phyloP scores from a whole-genome alignment of 2,113 vertebrate genomes.

The Microcebus murinus region DNA sequence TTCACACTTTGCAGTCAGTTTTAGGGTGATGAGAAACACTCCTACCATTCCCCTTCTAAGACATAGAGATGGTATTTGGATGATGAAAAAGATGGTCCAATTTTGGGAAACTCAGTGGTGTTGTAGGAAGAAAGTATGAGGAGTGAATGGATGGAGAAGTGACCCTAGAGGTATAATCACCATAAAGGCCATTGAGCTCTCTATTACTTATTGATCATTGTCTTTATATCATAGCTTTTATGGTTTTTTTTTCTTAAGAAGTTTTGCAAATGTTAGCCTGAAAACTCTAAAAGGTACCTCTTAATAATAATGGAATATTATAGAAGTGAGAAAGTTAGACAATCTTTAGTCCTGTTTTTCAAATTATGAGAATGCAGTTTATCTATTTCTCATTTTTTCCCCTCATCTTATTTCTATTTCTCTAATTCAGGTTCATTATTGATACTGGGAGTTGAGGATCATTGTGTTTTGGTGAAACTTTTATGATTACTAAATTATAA shows the following conservation, averaged over 20 bases:
- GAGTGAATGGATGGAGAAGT: not conserved
- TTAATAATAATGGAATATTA: not conserved
- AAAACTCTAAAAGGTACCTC: not conserved
- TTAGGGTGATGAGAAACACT: not conserved
- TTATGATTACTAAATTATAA: slow-evolving; percentile 20
- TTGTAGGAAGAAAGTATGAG: not conserved
- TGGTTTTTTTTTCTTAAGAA: slow-evolving; percentile 33
- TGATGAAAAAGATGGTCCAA: not conserved
- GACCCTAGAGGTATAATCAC: not conserved
- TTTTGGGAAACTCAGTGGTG: not conserved
- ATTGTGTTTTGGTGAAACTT: not conserved
- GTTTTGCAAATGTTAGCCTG: not conserved
- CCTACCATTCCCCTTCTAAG: not conserved
- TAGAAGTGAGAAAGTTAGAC: not conserved
- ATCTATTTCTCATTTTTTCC: not conserved
- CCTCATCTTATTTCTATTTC: not conserved
- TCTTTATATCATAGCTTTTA: not conserved
- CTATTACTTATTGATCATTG: not conserved
- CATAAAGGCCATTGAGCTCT: not conserved
- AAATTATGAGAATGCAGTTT: not conserved
- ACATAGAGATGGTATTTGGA: not conserved
- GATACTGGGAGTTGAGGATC: not conserved
- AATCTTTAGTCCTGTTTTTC: not conserved
- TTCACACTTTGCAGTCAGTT: not conserved
- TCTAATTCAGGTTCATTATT: not conserved